These are phyloP conservation scores for Turdus rufiventris DNA, from an alignment of 2,113 vertebrate genomes.

Conservation along the genomic window DNA sequence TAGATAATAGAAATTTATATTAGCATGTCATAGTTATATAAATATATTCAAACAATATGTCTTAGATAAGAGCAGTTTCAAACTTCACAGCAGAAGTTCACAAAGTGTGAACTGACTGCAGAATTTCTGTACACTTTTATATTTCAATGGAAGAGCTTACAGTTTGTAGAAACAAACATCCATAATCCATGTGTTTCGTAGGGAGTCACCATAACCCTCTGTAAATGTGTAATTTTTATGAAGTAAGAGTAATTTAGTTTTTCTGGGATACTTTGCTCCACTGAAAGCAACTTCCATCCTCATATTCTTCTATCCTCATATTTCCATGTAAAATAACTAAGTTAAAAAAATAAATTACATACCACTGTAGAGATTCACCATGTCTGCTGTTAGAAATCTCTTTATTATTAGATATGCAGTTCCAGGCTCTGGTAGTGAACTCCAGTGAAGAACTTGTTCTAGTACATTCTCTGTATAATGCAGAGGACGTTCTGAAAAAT, in stretches of 20 bases:
- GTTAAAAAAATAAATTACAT: not conserved
- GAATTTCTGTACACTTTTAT: not conserved
- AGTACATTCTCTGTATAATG: slow-evolving; percentile 91
- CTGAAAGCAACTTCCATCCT: not conserved
- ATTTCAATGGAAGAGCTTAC: not conserved
- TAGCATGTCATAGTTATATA: not conserved
- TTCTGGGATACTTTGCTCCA: not conserved
- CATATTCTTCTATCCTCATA: not conserved
- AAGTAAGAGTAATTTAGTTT: not conserved
- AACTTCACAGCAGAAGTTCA: not conserved
- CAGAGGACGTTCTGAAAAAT: slow-evolving; percentile 85
- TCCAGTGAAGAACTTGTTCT: slow-evolving; percentile 93
- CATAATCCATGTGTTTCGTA: not conserved
- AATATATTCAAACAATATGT: not conserved
- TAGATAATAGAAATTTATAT: not conserved
- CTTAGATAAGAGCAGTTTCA: not conserved
- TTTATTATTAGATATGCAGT: slow-evolving; percentile 90
- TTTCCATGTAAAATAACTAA: not conserved
- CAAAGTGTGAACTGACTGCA: not conserved
- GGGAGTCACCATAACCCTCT: not conserved
- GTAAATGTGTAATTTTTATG: not conserved
- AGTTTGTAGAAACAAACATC: not conserved
- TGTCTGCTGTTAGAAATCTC: slow-evolving; percentile 73
- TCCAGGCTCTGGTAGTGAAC: slow-evolving; percentile 82
- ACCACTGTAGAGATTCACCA: slow-evolving; percentile 70